phyloP scores from a whole-genome alignment of 2,113 vertebrate genomes.

The Butastur rufipennis region DNA sequence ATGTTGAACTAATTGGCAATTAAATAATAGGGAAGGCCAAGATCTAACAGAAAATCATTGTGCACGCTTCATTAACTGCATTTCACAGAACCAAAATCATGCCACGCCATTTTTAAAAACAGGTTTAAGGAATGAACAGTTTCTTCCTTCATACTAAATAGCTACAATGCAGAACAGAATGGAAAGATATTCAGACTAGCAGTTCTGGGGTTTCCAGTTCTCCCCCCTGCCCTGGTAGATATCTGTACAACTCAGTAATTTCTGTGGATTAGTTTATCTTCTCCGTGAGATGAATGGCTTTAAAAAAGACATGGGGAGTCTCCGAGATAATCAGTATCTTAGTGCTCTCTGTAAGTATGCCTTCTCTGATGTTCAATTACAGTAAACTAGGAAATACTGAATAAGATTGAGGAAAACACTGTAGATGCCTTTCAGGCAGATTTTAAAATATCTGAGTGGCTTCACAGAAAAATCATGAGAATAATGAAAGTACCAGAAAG shows the following conservation, averaged over 20 bases:
- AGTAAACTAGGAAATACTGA: neutral
- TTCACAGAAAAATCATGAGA: neutral
- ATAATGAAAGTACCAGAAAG: neutral
- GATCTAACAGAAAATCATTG: constrained; percentile 46
- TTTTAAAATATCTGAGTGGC: neutral
- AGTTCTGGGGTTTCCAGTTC: neutral
- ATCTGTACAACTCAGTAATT: neutral
- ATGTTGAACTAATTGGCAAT: constrained; percentile 54
- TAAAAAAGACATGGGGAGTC: neutral
- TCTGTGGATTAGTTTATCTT: neutral
- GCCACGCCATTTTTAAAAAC: neutral
- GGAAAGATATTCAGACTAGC: neutral
- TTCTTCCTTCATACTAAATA: neutral
- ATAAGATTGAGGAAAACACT: neutral
- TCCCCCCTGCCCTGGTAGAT: rapidly evolving
- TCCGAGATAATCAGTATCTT: neutral
- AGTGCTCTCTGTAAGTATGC: neutral
- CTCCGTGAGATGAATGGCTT: neutral
- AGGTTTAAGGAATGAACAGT: neutral
- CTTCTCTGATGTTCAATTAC: neutral
- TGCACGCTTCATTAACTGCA: constrained; percentile 34
- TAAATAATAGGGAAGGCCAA: constrained; percentile 20
- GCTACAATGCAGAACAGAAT: neutral
- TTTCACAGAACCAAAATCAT: constrained; percentile 4
- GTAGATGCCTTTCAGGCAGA: neutral